A percentile compares a stretch with the other conserved stretches of the same genome.
These are phyloP conservation scores for Aix galericulata DNA, from an alignment of 2,113 vertebrate genomes.

Conservation along the genomic window DNA sequence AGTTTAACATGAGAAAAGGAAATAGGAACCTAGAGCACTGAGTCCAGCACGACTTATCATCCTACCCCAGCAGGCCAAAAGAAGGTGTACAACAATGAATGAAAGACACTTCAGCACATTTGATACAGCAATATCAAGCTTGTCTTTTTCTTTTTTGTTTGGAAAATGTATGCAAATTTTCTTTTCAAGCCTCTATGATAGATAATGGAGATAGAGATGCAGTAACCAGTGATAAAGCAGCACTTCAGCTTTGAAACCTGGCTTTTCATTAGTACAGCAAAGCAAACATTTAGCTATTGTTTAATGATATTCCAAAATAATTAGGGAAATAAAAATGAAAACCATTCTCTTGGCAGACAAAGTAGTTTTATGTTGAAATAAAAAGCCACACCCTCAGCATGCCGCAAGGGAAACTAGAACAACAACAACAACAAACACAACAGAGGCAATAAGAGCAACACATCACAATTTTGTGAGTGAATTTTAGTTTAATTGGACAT, in stretches of 20 bases:
- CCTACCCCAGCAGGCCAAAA: neutral
- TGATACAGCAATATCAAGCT: neutral
- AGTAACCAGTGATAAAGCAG: neutral
- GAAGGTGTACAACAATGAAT: neutral
- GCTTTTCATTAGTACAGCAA: neutral
- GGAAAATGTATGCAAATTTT: conserved; percentile 22
- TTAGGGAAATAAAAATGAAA: rapidly evolving
- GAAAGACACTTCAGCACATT: neutral
- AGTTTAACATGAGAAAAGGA: neutral
- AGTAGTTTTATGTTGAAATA: neutral
- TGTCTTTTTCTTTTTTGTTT: neutral
- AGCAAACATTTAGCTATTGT: neutral
- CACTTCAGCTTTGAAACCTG: neutral
- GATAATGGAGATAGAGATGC: neutral
- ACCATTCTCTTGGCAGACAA: neutral
- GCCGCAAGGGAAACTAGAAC: neutral
- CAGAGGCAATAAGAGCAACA: neutral
- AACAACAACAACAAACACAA: neutral
- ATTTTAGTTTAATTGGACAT: neutral
- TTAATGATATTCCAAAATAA: neutral
- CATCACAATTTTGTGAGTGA: neutral
- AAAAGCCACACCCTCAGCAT: neutral
- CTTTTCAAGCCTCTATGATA: conserved; percentile 1
- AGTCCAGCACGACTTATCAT: neutral
- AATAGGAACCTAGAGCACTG: neutral